Evolutionary conservation across 2,797 vertebrate species (phyloP).

Genomic region (Chanos chanos): DNA sequence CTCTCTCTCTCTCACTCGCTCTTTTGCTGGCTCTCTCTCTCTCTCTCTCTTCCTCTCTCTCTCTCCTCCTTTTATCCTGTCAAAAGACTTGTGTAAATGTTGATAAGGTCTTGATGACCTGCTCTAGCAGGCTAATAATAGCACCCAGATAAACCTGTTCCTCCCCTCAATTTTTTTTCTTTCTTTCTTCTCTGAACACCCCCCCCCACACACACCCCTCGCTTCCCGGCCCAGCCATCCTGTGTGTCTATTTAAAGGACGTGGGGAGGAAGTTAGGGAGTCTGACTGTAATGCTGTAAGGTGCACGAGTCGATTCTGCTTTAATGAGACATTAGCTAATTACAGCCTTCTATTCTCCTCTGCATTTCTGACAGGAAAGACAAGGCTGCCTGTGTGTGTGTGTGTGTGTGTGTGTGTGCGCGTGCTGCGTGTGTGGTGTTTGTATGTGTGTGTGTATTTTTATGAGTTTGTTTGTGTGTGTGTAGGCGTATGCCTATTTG

Average conservation of each 20-base stretch:
- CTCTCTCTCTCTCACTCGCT: background rate
- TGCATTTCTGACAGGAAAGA: constrained; percentile 57
- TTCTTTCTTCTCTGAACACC: constrained; percentile 15
- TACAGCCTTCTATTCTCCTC: constrained; percentile 73
- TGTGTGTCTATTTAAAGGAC: constrained; percentile 64
- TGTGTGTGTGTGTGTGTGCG: background rate
- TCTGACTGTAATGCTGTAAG: constrained; percentile 65
- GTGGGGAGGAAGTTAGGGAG: constrained; percentile 20
- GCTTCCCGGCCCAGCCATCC: constrained; percentile 16
- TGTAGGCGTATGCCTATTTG: background rate
- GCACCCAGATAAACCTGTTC: constrained; percentile 28
- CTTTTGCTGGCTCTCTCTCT: background rate
- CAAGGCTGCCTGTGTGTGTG: background rate
- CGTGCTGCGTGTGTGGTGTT: background rate
- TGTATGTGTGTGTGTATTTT: background rate
- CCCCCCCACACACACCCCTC: background rate
- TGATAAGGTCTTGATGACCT: constrained; percentile 67
- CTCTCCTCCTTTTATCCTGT: constrained; percentile 14
- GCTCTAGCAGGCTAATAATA: constrained; percentile 59
- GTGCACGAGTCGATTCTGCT: constrained; percentile 72
- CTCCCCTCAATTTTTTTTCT: background rate
- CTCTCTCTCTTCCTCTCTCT: background rate
- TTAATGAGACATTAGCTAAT: constrained; percentile 87
- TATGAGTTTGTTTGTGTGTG: background rate
- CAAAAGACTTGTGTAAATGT: constrained; percentile 58